These are phyloP conservation scores for Limonius californicus DNA, from an alignment of 1,140 invertebrate species.

Conservation along the genomic window DNA sequence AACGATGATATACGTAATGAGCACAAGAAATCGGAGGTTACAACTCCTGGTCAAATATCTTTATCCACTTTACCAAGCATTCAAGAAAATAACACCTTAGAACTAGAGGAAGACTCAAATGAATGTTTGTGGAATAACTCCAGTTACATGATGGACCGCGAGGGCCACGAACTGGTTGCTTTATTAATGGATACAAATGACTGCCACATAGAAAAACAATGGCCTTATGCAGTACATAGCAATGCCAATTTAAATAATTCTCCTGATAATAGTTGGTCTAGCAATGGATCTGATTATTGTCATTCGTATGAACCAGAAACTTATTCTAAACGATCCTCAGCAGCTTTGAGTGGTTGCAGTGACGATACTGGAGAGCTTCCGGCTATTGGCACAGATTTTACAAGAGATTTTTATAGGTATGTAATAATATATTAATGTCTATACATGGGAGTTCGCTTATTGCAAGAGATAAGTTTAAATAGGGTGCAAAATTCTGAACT, in stretches of 20 bases:
- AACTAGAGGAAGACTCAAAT: conserved; percentile 68
- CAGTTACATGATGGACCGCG: conserved; percentile 55
- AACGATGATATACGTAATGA: conserved; percentile 60
- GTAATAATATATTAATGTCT: background rate
- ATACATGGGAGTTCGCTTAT: too few relatives aligned
- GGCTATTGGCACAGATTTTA: conserved; percentile 70
- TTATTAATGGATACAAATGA: conserved; percentile 44
- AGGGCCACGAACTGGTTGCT: conserved; percentile 51
- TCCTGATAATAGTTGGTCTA: conserved; percentile 62
- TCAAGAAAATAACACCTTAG: conserved; percentile 65
- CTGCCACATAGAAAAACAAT: conserved; percentile 49
- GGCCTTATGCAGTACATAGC: conserved; percentile 46
- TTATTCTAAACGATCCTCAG: conserved; percentile 63
- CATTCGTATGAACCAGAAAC: conserved; percentile 47
- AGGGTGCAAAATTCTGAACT: too few relatives aligned
- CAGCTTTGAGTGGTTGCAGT: conserved; percentile 59
- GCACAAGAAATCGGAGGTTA: conserved; percentile 37
- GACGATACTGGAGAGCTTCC: conserved; percentile 61
- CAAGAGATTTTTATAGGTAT: conserved; percentile 63
- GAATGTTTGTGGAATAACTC: conserved; percentile 70
- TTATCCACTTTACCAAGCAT: conserved; percentile 65
- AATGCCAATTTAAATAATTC: conserved; percentile 48
- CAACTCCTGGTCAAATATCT: conserved; percentile 56
- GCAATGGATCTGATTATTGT: conserved; percentile 52
- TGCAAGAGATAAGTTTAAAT: too few relatives aligned